Conservation (phyloP, 2,888 invertebrate genomes). For the Trichopoda pennipes region DNA sequence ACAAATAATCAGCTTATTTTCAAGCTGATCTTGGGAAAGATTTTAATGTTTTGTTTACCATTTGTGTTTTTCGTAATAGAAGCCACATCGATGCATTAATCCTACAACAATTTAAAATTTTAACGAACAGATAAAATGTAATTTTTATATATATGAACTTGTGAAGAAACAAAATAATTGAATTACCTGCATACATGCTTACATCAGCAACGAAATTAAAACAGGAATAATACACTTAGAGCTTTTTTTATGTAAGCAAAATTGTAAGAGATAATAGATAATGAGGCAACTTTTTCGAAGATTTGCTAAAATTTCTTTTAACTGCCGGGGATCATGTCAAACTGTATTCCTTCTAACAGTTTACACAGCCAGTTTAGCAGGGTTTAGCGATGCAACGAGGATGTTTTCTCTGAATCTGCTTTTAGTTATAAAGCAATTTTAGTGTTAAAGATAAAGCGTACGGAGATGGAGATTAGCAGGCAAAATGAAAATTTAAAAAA, state of each 20-base stretch:
- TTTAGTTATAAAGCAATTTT: too few species aligned
- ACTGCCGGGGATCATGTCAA: too few species aligned
- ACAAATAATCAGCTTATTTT: conserved; percentile 13
- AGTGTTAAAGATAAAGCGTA: too few species aligned
- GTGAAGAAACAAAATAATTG: conserved; percentile 11
- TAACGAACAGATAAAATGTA: conserved; percentile 37
- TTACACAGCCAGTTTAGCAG: too few species aligned
- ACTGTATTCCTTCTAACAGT: too few species aligned
- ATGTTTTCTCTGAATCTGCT: too few species aligned
- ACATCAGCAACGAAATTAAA: conserved; percentile 1
- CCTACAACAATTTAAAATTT: conserved; percentile 59
- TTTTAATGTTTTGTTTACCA: conserved; percentile 8
- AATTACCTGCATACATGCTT: not conserved
- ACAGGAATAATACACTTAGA: conserved; percentile 1
- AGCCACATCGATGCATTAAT: conserved; percentile 68
- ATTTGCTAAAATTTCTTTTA: too few species aligned
- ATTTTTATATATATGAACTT: conserved; percentile 46
- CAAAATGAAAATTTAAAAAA: too few species aligned
- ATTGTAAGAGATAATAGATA: not conserved
- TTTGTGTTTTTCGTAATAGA: not conserved
- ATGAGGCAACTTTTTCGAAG: too few species aligned
- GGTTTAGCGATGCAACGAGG: too few species aligned
- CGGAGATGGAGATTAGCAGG: too few species aligned
- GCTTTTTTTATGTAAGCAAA: not conserved
- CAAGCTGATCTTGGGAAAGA: not conserved